Base-by-base conservation (phyloP, 30 jellyfish, hydroid and myxozoan species). In the Aurelia coerulea region DNA sequence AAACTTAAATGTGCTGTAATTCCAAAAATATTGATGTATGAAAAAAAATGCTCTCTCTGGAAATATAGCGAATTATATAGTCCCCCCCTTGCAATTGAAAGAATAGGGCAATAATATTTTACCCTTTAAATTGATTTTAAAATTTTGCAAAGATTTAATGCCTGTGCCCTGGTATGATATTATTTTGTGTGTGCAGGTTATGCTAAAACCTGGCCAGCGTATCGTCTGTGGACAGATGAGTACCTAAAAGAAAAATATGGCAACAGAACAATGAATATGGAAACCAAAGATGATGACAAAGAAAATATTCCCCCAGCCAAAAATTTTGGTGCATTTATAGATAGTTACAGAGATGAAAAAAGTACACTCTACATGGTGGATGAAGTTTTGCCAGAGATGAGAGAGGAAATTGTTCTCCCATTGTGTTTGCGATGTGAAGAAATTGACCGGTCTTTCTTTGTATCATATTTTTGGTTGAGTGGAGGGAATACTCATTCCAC, bases 201-300 rank as follows among this genome's bases (percentile, higher is more conserved):
- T 58, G 74, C 97, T 8, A 84, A 90, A 52, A 41, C 67, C 70
- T 90, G 97, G 97, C 97, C 97, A 53, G 97, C 97, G 15, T 90
- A 90, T 65, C 84, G 70, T 1, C 80, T 66, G 0, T 90, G 97
- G 97, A 90, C 95, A 2, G 97, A 90, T 62, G 92, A 84, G 32
- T 90, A 90, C 74, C 74, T 90, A 76, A 52, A 11, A 3, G 82
- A 78, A 56, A 83, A 83, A 15, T 90, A 83, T 72, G 97, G 97
- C 16, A 84, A 90, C 64, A 83, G 34, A 16, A 70, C 95, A 23
- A 66, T 90, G 81, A 70, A 32, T 9, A 90, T 90, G 97, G 97
- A 90, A 59, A 83, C 95, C 5, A 90, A 90, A 60, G 92, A 90
- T 84, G 97, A 90, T 78, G 97, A 90, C 83, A 90, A 90, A 84